phyloP scores from a whole-genome alignment of 2,113 vertebrate genomes.

The Harpagus bidentatus region DNA sequence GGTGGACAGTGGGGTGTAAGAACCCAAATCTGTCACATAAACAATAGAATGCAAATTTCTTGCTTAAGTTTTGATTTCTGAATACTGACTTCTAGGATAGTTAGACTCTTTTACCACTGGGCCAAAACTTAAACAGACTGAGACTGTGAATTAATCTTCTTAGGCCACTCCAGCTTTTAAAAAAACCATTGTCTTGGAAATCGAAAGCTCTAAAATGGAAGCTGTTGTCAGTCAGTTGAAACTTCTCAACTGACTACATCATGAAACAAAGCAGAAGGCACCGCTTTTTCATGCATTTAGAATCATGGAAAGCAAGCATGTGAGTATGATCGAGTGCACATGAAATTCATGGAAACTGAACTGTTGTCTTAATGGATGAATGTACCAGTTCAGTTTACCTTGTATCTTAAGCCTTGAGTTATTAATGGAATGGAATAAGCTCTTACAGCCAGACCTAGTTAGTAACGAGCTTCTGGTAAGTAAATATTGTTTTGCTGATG shows the following conservation, averaged over 20 bases:
- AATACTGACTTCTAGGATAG: neutral
- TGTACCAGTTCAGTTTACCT: neutral
- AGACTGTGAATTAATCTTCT: neutral
- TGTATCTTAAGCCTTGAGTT: neutral
- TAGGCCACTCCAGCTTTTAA: neutral
- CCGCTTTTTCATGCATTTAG: neutral
- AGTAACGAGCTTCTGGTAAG: neutral
- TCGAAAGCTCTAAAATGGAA: neutral
- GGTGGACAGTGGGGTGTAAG: neutral
- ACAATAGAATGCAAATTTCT: too few species aligned
- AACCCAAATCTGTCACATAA: neutral
- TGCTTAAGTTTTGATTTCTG: neutral
- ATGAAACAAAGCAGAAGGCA: neutral
- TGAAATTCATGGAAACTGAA: neutral
- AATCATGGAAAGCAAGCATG: neutral
- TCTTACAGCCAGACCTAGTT: neutral
- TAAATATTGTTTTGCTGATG: neutral
- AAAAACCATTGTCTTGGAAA: neutral
- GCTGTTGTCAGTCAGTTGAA: neutral
- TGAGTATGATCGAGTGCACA: neutral
- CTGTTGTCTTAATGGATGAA: neutral
- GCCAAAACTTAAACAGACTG: neutral
- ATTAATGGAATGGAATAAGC: neutral
- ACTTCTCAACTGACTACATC: neutral
- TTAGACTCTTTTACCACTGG: neutral